These are phyloP conservation scores for Telmatherina bonti DNA, from an alignment of 2,797 vertebrate species.

Conservation along the genomic window DNA sequence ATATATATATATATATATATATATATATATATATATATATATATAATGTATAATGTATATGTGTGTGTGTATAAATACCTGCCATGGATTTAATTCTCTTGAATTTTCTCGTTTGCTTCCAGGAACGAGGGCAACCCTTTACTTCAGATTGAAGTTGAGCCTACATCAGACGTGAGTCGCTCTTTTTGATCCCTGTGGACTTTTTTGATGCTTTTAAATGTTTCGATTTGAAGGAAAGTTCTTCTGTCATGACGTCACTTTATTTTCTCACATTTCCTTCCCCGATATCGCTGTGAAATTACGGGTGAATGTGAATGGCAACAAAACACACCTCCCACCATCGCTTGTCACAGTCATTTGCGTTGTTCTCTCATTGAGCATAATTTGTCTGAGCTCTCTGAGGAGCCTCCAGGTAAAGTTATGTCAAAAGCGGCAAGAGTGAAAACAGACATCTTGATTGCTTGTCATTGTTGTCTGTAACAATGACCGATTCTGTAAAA, in stretches of 20 bases:
- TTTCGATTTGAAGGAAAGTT: background rate
- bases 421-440: constrained; percentile 33
- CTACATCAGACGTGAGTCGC: constrained; percentile 94
- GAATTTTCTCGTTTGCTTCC: constrained; percentile 57
- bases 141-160: constrained; percentile 99
- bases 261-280: constrained; percentile 9
- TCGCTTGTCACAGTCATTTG: constrained; percentile 42
- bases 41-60: too few relatives aligned
- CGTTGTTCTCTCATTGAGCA: constrained; percentile 35
- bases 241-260: background rate
- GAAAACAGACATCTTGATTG: constrained; percentile 17
- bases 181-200: background rate
- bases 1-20: too few relatives aligned
- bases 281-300: constrained; percentile 16
- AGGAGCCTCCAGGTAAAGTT: constrained; percentile 55
- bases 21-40: too few relatives aligned
- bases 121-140: constrained; percentile 92
- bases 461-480: constrained; percentile 30
- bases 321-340: constrained; percentile 22
- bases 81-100: background rate
- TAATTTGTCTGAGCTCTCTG: constrained; percentile 48
- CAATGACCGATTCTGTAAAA: constrained; percentile 54
- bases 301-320: constrained; percentile 26
- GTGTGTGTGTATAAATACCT: too few relatives aligned
- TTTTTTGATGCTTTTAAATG: constrained; percentile 5